Evolutionary conservation across 2,113 vertebrate species (phyloP).

Genomic region (Mastomys natalensis): DNA sequence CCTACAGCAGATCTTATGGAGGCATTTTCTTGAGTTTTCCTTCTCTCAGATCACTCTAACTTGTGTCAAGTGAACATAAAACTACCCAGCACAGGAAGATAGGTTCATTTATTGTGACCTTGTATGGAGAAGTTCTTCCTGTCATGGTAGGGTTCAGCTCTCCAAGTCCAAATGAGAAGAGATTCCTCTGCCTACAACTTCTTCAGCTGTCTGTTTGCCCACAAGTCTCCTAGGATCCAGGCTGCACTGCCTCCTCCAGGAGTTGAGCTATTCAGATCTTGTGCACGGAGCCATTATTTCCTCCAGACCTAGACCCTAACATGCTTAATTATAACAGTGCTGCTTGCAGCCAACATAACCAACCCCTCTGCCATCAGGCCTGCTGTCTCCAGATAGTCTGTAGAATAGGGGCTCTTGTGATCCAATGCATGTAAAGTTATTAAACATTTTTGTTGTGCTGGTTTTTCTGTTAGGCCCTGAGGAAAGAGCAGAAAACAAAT

Average conservation of each 20-base stretch:
- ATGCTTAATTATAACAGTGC: neutral
- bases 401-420: neutral
- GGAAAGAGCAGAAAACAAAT: neutral
- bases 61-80: neutral
- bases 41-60: neutral
- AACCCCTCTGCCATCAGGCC: neutral
- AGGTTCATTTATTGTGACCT: neutral
- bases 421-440: neutral
- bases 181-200: neutral
- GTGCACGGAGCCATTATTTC: neutral
- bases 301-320: too few relatives aligned
- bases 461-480: neutral
- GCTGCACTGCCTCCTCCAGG: neutral
- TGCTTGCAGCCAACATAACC: neutral
- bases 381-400: neutral
- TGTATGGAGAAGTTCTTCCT: neutral
- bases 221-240: neutral
- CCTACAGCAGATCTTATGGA: neutral
- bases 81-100: neutral
- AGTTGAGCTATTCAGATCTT: neutral
- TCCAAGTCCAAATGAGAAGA: neutral
- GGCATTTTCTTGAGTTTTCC: neutral
- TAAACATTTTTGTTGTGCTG: neutral
- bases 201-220: neutral
- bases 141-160: neutral